A percentile compares a stretch with the other conserved stretches of the same genome.
Evolutionary conservation across 2,888 invertebrate genomes (phyloP).

Genomic region (Sinotaia quadrata): DNA sequence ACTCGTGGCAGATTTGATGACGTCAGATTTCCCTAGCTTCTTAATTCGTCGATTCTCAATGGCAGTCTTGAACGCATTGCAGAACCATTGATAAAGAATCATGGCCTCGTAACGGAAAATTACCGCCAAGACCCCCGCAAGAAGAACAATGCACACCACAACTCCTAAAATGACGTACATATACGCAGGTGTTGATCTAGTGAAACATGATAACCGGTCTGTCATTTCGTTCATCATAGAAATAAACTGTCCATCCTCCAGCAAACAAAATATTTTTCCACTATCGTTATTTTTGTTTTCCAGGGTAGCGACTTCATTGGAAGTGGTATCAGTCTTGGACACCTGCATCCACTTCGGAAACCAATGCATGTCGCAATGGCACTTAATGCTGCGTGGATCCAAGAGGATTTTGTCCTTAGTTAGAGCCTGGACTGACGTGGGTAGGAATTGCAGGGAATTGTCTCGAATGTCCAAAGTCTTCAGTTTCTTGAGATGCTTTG

Average conservation of each 20-base stretch:
- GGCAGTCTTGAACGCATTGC: no score
- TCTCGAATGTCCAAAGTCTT: slow-evolving; percentile 1
- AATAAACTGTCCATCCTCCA: neutral
- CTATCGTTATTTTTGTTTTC: neutral
- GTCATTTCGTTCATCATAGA: neutral
- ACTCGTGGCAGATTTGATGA: no score
- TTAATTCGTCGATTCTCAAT: no score
- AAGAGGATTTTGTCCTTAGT: neutral
- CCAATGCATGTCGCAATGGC: slow-evolving; percentile 13
- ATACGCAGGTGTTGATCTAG: neutral
- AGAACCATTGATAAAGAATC: neutral
- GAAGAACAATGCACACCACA: neutral
- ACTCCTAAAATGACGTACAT: neutral
- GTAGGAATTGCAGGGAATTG: slow-evolving; percentile 8
- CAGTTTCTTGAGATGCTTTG: no score
- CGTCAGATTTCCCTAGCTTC: no score
- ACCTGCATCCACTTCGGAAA: neutral
- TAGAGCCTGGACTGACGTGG: slow-evolving; percentile 9
- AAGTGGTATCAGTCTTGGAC: neutral
- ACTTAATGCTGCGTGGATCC: slow-evolving; percentile 13
- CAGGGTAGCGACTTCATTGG: neutral
- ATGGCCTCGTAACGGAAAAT: slow-evolving; percentile 14
- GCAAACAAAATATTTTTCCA: neutral
- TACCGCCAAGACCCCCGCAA: neutral
- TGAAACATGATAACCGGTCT: neutral